Base-by-base conservation (phyloP, 1,140 invertebrate genomes). In the Drosophila ogumai region DNA sequence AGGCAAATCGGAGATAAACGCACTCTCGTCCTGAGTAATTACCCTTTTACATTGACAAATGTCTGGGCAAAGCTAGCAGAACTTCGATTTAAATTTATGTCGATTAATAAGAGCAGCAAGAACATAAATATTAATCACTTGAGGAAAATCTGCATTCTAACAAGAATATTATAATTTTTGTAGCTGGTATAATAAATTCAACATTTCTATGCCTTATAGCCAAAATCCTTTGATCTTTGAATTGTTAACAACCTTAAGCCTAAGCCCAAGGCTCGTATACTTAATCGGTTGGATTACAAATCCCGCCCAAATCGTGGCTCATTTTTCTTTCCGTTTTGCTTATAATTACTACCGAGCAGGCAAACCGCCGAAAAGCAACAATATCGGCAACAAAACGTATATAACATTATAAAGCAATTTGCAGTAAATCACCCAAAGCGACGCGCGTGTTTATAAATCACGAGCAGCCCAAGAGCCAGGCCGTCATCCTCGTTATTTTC, bases 371-470 rank as follows among this genome's bases (percentile, higher is more conserved):
- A 58, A 57, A 61, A 40, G 43, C 63, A 73, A 25, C 43, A 44
- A 66, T 54, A 64, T 63, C 46, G 73, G 57, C 73, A 77, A 66
- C 77, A 79, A 81, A 84, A 82, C 87, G 71, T 82, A 87, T 87
- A 87, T 87, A 88, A 90, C 85, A 90, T 88, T 88, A 88, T 88
- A 88, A 88, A 88, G 85, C 85, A 88, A 88, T 88, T 88, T 88
- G 85, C 85, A 88, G 85, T 88, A 88, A 88, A 88, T 88, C 85
- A 88, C 81, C 66, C 54, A 90, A 81, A 90, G 81, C 76, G 80
- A 69, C 85, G 85, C 84, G 80, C 85, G 80, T 87, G 85, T 87
- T 87, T 87, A 90, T 90, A 90, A 90, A 90, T 90, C 85, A 90
- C 77, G 72, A 82, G 68, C 85, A 69, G 76, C 74, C 58, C 54